phyloP scores from a whole-genome alignment of 2,888 invertebrate species.

The Agrilus biguttatus region DNA sequence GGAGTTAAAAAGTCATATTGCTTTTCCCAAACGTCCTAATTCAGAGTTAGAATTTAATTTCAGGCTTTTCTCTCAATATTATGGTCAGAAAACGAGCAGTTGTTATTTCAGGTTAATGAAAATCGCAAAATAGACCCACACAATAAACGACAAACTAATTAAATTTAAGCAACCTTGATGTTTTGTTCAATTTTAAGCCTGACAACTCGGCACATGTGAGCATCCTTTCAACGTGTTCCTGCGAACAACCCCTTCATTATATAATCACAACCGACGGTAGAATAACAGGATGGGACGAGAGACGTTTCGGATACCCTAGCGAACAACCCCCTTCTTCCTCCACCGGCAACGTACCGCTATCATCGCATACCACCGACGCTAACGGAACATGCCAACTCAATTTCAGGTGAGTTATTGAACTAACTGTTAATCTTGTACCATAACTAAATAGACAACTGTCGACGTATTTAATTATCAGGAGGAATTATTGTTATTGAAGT shows the following conservation, averaged over 20 bases:
- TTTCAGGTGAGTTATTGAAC: constrained; percentile 30
- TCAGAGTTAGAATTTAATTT: too few relatives aligned
- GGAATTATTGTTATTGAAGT: too few relatives aligned
- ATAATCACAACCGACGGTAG: constrained; percentile 51
- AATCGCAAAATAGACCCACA: too few relatives aligned
- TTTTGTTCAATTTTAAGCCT: constrained; percentile 31
- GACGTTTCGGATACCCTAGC: constrained; percentile 30
- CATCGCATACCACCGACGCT: constrained; percentile 19
- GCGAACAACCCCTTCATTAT: constrained; percentile 44
- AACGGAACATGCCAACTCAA: constrained; percentile 38
- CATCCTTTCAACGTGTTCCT: constrained; percentile 51
- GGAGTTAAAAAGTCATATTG: too few relatives aligned
- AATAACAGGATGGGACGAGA: constrained; percentile 49
- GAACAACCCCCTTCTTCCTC: constrained; percentile 15
- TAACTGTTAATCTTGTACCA: too few relatives aligned
- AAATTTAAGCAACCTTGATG: neutral
- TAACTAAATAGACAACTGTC: too few relatives aligned
- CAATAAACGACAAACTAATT: neutral
- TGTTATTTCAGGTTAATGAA: too few relatives aligned
- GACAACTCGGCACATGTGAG: constrained; percentile 47
- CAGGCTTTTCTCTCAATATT: too few relatives aligned
- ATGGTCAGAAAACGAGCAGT: too few relatives aligned
- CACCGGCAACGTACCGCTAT: constrained; percentile 11
- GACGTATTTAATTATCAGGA: too few relatives aligned
- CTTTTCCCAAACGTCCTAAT: too few relatives aligned